Evolutionary conservation across 1,140 invertebrate species (phyloP), one percentile per base, ranked within the genome.

Genomic region (Gyrodactylus bullatarudis): DNA sequence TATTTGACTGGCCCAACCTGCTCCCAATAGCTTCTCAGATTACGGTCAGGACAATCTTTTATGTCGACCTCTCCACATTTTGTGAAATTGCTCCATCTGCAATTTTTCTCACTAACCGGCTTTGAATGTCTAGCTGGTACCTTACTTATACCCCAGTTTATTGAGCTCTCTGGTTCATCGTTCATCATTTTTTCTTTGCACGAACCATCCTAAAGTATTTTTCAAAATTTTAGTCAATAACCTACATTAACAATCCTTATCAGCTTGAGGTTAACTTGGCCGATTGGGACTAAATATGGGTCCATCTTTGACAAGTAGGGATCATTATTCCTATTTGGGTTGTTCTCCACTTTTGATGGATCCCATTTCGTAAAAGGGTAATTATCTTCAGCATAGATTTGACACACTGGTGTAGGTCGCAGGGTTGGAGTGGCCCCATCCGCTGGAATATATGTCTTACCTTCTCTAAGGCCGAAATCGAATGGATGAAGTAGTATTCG

Each of bases 391-490:
- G 34, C 8, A 16, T 16, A 54, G 34, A 54, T 54, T n/a, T 54
- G 34, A n/a, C 34, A 54, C n/a, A 54, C 34, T 16, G 34, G 8
- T n/a, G 8, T n/a, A 8, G 8, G 34, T 8, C n/a, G 8, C 34
- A 54, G n/a, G 8, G 34, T 54, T n/a, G 8, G 8, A 8, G n/a
- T n/a, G 8, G 34, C 8, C n/a, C 34, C 34, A 8, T n/a, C 34
- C 8, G 34, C 70, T 1, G 70, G 70, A 1, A 91, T 88, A 78
- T 95, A 96, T 2, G 86, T 86, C n/a, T 89, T 85, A 2, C 92
- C 91, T 78, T 86, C 88, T 78, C 94, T 90, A 0, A 89, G 93
- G 8, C 91, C 91, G 24, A 90, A 89, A 81, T 96, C 91, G 84
- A 88, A 94, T 0, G 91, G 91, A 79, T 87, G 91, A 1, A 96